phyloP scores from a whole-genome alignment of 2,888 invertebrate species.

The Chymomyza caudatula region DNA sequence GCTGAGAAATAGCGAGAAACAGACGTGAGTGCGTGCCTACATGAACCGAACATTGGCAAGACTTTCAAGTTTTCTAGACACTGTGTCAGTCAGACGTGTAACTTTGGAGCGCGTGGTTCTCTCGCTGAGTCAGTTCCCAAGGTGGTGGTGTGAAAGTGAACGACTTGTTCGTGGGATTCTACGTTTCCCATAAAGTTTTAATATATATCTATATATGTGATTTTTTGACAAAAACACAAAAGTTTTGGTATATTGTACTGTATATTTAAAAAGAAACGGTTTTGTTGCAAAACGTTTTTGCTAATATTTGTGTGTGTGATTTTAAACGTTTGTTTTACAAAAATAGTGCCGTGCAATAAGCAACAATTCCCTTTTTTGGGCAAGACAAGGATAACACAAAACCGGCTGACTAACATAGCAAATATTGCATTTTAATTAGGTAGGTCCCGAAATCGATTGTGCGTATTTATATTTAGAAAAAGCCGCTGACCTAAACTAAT shows the following conservation, averaged over 20 bases:
- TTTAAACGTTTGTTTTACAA: no score
- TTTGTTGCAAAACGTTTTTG: no score
- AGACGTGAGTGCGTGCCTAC: not conserved
- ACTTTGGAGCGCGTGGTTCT: slow-evolving; percentile 69
- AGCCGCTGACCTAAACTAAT: not conserved
- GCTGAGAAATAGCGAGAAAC: slow-evolving; percentile 1
- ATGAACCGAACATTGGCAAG: slow-evolving; percentile 40
- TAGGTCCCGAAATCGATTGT: not conserved
- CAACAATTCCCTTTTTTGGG: not conserved
- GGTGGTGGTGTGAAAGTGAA: slow-evolving; percentile 50
- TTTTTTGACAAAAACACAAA: not conserved
- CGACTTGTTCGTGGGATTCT: slow-evolving; percentile 46
- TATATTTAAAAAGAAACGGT: no score
- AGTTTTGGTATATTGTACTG: not conserved
- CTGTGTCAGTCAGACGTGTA: slow-evolving; percentile 71
- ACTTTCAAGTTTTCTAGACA: slow-evolving; percentile 53
- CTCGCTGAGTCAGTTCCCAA: slow-evolving; percentile 45
- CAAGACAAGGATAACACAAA: not conserved
- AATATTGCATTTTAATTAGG: not conserved
- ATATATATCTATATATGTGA: slow-evolving; percentile 31
- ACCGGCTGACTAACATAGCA: not conserved
- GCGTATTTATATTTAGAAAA: not conserved
- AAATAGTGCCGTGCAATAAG: not conserved
- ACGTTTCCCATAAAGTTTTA: slow-evolving; percentile 32
- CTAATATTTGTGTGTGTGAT: no score